Base-by-base conservation (phyloP, 2,888 invertebrate genomes). In the Cephonodes hylas region DNA sequence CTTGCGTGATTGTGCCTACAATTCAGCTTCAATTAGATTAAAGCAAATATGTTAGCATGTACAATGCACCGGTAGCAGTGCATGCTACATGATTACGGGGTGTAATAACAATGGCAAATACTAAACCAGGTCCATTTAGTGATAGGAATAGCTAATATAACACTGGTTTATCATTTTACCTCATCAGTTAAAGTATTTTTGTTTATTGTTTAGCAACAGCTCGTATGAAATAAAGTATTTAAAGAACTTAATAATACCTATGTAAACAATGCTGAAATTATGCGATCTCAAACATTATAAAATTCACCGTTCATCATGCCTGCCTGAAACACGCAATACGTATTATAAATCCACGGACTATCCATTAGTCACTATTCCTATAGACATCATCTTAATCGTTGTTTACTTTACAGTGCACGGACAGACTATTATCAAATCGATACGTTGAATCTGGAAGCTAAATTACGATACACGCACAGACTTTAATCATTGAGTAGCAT, bases 1-100 rank as follows among this genome's bases (percentile, higher is more conserved):
- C 18, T 53, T 31, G 53, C 53, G 53, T 53, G 53, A 53, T 53
- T 53, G 53, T 53, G 53, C 53, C 27, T 53, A 10, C 27, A 31
- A 46, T 46, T 23, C 23, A 46, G 25, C 25, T 46, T 46, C 25
- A 46, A 53, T 53, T 53, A 53, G 53, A 53, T 53, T 53, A 53
- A 53, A 18, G 53, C 31, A 53, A 53, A 53, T 53, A 53, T 31
- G 18, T 15, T 10, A 53, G 53, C 18, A 10, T 27, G 53, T 53
- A 27, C 46, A 13, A 38, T 15, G 23, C 46, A 25, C 22, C n/a
- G 46, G 23, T 46, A 44, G 20, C 44, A 8, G 20, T 22, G 8
- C 20, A 44, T 22, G 20, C 44, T 18, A 44, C 44, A 44, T 44
- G 44, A 20, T 20, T 18, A 15, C 53, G 18, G 53, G 18, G 15